A percentile compares a stretch with the other conserved stretches of the same genome.
Evolutionary conservation across 64 coral and sea anemone species (phyloP).

Genomic region (Hydrozoanthus tunicans): DNA sequence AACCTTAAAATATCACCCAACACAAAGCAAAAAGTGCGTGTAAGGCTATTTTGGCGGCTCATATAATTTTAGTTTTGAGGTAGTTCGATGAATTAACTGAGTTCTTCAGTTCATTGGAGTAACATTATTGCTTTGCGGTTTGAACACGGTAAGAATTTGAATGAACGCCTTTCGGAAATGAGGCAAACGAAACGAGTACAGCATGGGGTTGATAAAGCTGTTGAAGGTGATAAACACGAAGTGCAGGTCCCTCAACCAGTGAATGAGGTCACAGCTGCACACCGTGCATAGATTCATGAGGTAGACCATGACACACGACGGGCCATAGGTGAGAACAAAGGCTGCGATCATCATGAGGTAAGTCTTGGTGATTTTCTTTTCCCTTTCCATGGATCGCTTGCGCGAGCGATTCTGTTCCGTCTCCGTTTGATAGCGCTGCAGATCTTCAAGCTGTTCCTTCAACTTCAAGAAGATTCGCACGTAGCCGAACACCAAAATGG

Average conservation of each 20-base stretch:
- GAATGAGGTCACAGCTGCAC: constrained; percentile 87
- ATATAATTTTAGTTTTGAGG: background rate
- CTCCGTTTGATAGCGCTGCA: constrained; percentile 24
- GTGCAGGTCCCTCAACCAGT: constrained; percentile 94
- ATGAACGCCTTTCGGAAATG: constrained; percentile 78
- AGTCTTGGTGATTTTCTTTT: constrained; percentile 87
- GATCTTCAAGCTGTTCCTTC: constrained; percentile 39
- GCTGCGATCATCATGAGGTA: constrained; percentile 75
- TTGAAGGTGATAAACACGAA: constrained; percentile 89
- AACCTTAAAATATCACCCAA: too few species aligned
- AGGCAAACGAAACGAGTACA: constrained; percentile 76
- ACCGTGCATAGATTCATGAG: constrained; percentile 87
- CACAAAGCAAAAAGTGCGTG: too few species aligned
- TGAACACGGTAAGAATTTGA: constrained; percentile 22
- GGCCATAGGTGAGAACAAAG: constrained; percentile 84
- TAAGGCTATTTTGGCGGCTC: too few species aligned
- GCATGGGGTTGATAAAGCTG: constrained; percentile 76
- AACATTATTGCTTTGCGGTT: background rate
- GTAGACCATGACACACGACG: constrained; percentile 94
- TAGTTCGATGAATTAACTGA: background rate
- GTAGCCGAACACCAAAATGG: constrained; percentile 56
- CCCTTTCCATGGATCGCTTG: constrained; percentile 56
- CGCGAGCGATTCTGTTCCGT: constrained; percentile 56
- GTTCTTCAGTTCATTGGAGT: background rate
- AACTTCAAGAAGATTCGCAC: constrained; percentile 60